Percentiles rank a stretch among this genome's conserved stretches.
These are phyloP conservation scores for Theretra japonica DNA, from an alignment of 2,888 invertebrate species.

Conservation along the genomic window DNA sequence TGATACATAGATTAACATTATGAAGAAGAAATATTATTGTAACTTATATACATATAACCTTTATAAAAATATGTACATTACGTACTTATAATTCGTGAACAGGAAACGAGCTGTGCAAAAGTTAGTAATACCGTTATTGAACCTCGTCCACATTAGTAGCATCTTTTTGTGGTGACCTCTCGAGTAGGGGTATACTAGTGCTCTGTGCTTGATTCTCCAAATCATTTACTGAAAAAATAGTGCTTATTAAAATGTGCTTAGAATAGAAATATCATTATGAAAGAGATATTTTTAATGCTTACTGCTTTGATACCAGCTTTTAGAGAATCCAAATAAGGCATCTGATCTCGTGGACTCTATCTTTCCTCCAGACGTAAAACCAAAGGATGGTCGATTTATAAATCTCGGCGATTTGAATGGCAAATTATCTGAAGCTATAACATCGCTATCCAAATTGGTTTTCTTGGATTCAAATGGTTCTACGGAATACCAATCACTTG, in stretches of 20 bases:
- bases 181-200: conserved; percentile 74
- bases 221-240: conserved; percentile 83
- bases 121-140: conserved; percentile 40
- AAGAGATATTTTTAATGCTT: conserved; percentile 48
- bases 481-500: conserved; percentile 64
- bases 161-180: conserved; percentile 64
- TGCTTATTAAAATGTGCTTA: conserved; percentile 31
- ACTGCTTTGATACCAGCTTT: conserved; percentile 80
- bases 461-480: conserved; percentile 70
- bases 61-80: background rate
- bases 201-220: conserved; percentile 72
- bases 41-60: background rate
- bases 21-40: background rate
- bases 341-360: conserved; percentile 64
- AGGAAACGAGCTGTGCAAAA: conserved; percentile 38
- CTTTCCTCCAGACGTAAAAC: conserved; percentile 67
- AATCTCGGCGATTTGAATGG: conserved; percentile 82
- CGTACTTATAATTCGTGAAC: conserved; percentile 41
- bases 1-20: background rate
- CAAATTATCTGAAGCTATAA: conserved; percentile 58
- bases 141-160: conserved; percentile 65
- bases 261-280: conserved; percentile 11
- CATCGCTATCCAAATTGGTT: conserved; percentile 55
- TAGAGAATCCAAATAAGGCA: conserved; percentile 70
- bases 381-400: conserved; percentile 84